Conservation (phyloP, 2,888 invertebrate genomes). For the Busseola fusca region DNA sequence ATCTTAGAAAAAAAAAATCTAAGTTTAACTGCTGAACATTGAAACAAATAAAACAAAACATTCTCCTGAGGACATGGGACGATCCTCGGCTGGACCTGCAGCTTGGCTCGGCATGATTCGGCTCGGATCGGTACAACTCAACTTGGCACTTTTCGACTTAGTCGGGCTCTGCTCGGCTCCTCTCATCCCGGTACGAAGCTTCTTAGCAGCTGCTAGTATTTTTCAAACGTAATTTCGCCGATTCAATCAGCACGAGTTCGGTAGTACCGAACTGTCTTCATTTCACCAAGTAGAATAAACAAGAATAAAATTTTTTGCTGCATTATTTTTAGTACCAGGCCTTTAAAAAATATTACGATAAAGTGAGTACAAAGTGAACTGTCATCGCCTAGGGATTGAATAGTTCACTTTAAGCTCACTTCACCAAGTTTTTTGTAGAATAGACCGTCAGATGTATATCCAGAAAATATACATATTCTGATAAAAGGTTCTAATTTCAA, state of each 20-base stretch:
- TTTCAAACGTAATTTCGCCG: neutral
- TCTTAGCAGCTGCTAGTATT: neutral
- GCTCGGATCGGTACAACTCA: neutral
- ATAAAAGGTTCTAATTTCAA: too few relatives aligned
- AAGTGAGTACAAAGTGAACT: neutral
- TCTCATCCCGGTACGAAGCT: too few relatives aligned
- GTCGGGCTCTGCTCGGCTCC: neutral
- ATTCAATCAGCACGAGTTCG: neutral
- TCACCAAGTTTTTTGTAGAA: neutral
- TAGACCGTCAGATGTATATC: too few relatives aligned
- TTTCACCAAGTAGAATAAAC: neutral
- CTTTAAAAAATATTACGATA: neutral
- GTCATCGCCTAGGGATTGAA: neutral
- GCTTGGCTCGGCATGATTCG: neutral
- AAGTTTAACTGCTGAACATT: neutral
- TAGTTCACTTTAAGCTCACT: neutral
- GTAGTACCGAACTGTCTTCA: neutral
- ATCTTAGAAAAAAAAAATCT: neutral
- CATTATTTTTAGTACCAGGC: too few relatives aligned
- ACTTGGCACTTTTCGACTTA: neutral
- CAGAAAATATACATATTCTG: too few relatives aligned
- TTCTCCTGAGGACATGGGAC: neutral
- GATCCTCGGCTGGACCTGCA: neutral
- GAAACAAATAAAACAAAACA: neutral
- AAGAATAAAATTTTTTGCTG: too few relatives aligned